Evolutionary conservation across 2,888 invertebrate species (phyloP), one percentile per base, ranked within the genome.

Genomic region (Anaspis maculata): DNA sequence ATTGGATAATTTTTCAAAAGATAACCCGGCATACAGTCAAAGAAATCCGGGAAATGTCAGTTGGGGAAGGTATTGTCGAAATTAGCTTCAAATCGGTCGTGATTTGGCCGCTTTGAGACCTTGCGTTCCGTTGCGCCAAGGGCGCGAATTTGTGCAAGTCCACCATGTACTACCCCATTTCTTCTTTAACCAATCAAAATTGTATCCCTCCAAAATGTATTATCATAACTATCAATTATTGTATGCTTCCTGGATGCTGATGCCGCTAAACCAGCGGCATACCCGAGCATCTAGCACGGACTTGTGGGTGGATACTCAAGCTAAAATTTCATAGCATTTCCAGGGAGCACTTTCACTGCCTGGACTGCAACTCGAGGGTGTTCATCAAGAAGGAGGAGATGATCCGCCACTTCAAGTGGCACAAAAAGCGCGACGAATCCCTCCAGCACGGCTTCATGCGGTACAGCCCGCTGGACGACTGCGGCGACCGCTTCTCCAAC

Each of bases 381-480:
- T 89, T 97, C 61, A 84, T 91, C 56, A 95, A 96, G 68, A 95
- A 96, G 61, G 97, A 97, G 64, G 96, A 97, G 63, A 96, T 97
- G 85, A 95, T 96, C 45, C 79, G 96, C 24, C 96, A 97, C 66
- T 91, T 94, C 61, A 97, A 97, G 72, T 96, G 96, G 96, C 96
- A 97, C 70, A 94, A 95, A 71, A 97, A 97, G 68, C 78, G 96
- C 2, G 95, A 95, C 57, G 96, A 97, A 62, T 92, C 92, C 3
- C 69, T 97, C 19, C 90, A 92, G 46, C 89, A 96, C 58, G 96
- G 96, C 10, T 92, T 92, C 68, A 86, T 92, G 67, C 49, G 67
- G 5, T 97, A 94, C 65, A 92, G 92, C 32, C 92, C 96, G 0
- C 75, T 88, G 43, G 96, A 97, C 62, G 94, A 95, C 66, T 97